phyloP scores from a whole-genome alignment of 2,888 invertebrate species.

The Odontocolon sp. region DNA sequence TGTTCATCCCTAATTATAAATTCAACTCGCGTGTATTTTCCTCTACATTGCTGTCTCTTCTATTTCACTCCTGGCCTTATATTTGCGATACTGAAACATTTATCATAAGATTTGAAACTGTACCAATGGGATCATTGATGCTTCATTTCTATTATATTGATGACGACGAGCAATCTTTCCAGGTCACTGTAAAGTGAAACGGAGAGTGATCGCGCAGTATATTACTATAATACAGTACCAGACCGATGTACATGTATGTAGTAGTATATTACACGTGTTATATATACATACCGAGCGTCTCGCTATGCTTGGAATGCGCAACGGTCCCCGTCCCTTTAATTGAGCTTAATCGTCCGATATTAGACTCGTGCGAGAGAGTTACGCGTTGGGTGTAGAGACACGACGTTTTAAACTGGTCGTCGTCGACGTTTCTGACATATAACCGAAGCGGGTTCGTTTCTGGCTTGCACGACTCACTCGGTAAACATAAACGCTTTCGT shows the following conservation, averaged over 20 bases:
- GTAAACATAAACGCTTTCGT: background rate
- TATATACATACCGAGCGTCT: constrained; percentile 38
- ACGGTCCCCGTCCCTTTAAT: constrained; percentile 74
- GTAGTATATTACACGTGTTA: constrained; percentile 1
- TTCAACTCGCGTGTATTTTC: too few relatives aligned
- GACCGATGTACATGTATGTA: background rate
- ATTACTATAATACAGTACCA: constrained; percentile 2
- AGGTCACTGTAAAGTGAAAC: constrained; percentile 51
- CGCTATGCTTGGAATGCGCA: constrained; percentile 75
- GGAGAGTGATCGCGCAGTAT: constrained; percentile 49
- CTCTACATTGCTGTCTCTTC: too few relatives aligned
- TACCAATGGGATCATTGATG: background rate
- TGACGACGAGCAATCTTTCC: constrained; percentile 51
- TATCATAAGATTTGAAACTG: too few relatives aligned
- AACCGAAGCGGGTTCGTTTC: constrained; percentile 25
- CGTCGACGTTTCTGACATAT: constrained; percentile 27
- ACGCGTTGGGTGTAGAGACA: constrained; percentile 69
- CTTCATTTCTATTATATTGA: constrained; percentile 29
- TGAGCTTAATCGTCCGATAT: constrained; percentile 78
- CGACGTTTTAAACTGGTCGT: constrained; percentile 33
- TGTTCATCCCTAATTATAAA: too few relatives aligned
- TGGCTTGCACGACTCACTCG: background rate
- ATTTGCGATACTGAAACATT: too few relatives aligned
- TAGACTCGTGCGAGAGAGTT: constrained; percentile 71
- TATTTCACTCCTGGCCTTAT: too few relatives aligned